A percentile compares a stretch with the other conserved stretches of the same genome.
Conservation (phyloP, 1,140 invertebrate genomes). For the Drosophila tristis region DNA sequence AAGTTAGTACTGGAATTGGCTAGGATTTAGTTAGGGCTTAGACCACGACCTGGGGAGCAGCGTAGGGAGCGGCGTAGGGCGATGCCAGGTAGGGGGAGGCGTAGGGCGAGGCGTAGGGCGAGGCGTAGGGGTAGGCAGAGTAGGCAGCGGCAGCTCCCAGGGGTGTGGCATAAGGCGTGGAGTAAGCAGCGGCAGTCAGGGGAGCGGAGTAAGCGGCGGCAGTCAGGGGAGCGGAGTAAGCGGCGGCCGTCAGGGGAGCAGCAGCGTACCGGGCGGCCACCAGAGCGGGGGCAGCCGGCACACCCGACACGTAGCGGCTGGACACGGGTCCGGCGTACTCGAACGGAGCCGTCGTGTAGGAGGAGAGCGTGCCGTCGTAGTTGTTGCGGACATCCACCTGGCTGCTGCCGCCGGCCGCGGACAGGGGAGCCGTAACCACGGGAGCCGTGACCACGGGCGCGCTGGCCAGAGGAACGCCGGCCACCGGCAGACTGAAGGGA, state of each 20-base stretch:
- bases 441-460: conserved; percentile 52
- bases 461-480: conserved; percentile 77
- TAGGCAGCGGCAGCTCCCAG: conserved; percentile 46
- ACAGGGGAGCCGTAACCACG: conserved; percentile 63
- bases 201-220: conserved; percentile 57
- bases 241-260: conserved; percentile 66
- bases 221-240: conserved; percentile 58
- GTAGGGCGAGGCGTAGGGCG: conserved; percentile 32
- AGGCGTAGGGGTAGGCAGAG: conserved; percentile 36
- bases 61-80: conserved; percentile 67
- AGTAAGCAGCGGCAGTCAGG: conserved; percentile 75
- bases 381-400: conserved; percentile 80
- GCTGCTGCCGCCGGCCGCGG: conserved; percentile 76
- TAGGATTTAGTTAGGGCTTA: background rate
- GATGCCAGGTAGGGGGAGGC: conserved; percentile 67
- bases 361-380: conserved; percentile 74
- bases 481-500: conserved; percentile 70
- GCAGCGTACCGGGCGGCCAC: conserved; percentile 58
- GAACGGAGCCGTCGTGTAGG: conserved; percentile 80
- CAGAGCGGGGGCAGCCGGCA: conserved; percentile 60
- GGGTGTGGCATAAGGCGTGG: conserved; percentile 59
- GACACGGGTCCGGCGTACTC: conserved; percentile 83
- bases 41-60: conserved; percentile 68
- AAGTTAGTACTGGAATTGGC: conserved; percentile 10
- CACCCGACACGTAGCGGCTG: conserved; percentile 84